A percentile compares a stretch with the other conserved stretches of the same genome.
Evolutionary conservation across 2,797 vertebrate species (phyloP).

Genomic region (Oreortyx pictus): DNA sequence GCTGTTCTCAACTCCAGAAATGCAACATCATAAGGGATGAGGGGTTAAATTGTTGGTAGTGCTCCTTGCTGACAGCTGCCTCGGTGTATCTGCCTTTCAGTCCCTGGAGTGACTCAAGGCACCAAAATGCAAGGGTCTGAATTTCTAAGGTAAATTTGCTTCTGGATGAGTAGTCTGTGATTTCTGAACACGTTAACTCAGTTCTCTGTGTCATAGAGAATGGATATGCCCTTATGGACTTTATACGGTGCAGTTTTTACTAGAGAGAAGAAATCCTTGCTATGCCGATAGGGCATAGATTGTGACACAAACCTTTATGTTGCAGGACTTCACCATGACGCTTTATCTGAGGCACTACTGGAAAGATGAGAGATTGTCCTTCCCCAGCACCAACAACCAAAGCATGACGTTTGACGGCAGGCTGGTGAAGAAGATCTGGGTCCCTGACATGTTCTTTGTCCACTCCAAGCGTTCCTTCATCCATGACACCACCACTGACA

Average conservation of each 20-base stretch:
- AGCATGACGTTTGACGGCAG: conserved; percentile 99
- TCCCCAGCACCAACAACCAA: conserved; percentile 95
- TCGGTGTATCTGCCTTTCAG: background rate
- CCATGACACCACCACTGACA: conserved; percentile 97
- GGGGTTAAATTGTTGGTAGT: fast-evolving
- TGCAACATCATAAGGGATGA: fast-evolving
- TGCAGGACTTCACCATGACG: conserved; percentile 98
- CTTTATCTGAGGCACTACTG: conserved; percentile 97
- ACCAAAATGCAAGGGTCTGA: background rate
- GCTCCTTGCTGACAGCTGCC: background rate
- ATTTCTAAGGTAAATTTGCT: background rate
- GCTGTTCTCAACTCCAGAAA: background rate
- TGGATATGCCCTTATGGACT: background rate
- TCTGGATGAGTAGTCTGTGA: background rate
- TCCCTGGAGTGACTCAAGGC: background rate
- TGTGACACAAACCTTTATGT: background rate
- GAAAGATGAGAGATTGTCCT: conserved; percentile 95
- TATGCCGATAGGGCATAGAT: background rate
- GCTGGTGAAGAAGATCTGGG: conserved; percentile 98
- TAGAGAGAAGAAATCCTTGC: background rate
- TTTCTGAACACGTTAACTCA: background rate
- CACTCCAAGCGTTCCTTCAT: conserved; percentile 98
- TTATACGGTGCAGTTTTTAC: background rate
- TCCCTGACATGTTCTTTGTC: conserved; percentile 98
- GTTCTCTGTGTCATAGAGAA: background rate